phyloP scores from a whole-genome alignment of 2,113 vertebrate genomes.

The Sarotherodon lohbergeri region DNA sequence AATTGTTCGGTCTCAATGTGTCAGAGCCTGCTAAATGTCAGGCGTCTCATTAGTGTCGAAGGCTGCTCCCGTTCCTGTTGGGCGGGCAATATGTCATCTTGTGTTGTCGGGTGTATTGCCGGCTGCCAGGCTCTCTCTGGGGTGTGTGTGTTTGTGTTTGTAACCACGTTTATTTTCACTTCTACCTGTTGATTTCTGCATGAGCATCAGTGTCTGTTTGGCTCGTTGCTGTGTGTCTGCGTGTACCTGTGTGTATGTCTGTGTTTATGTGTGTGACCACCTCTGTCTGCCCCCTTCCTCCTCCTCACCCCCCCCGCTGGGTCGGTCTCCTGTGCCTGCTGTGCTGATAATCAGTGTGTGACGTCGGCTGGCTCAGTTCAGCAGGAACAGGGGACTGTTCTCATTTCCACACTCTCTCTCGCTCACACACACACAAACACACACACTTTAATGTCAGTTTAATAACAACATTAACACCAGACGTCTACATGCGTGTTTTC shows the following conservation, averaged over 20 bases:
- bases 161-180: not conserved
- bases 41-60: slow-evolving; percentile 45
- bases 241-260: slow-evolving; percentile 12
- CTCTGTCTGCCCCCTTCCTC: slow-evolving; percentile 17
- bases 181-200: slow-evolving; percentile 18
- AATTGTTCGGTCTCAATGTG: not conserved
- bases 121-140: not conserved
- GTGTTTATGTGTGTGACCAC: slow-evolving; percentile 2
- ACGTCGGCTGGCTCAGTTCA: slow-evolving; percentile 82
- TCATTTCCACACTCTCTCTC: slow-evolving; percentile 21
- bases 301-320: slow-evolving; percentile 45
- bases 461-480: not conserved
- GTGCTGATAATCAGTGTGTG: slow-evolving; percentile 92
- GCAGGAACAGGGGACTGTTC: slow-evolving; percentile 78
- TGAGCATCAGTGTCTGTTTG: slow-evolving; percentile 1
- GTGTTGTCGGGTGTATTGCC: slow-evolving; percentile 1
- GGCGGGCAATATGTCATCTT: slow-evolving; percentile 10
- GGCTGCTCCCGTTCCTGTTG: not conserved
- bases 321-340: slow-evolving; percentile 90
- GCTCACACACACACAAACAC: not conserved
- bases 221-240: not conserved
- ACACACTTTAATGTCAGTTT: not conserved
- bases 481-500: not conserved
- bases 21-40: slow-evolving; percentile 56
- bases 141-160: not conserved